Percentiles rank a stretch among this genome's conserved stretches.
These are phyloP conservation scores for Neoascia interrupta DNA, from an alignment of 2,888 invertebrate species.

Conservation along the genomic window DNA sequence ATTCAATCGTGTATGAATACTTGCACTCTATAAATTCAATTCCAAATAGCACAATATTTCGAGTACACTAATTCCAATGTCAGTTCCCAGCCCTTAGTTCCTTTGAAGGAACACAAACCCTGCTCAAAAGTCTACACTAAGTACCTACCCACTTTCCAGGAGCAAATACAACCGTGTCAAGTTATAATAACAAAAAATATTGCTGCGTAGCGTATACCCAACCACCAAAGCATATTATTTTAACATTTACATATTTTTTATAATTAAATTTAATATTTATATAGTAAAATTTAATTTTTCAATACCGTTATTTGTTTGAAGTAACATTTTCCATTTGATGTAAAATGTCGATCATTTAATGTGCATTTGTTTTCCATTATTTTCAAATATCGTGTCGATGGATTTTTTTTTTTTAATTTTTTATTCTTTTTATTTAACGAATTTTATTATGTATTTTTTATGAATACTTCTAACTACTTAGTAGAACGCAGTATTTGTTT, in stretches of 20 bases:
- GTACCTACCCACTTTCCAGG: too few relatives aligned
- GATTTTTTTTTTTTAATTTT: slow-evolving; percentile 21
- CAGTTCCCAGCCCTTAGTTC: too few relatives aligned
- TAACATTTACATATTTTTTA: background rate
- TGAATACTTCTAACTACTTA: slow-evolving; percentile 42
- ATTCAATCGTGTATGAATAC: too few relatives aligned
- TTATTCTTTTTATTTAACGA: slow-evolving; percentile 14
- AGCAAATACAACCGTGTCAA: too few relatives aligned
- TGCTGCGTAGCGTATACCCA: background rate
- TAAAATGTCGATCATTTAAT: slow-evolving; percentile 70
- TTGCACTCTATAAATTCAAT: too few relatives aligned
- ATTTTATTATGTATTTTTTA: slow-evolving; percentile 16
- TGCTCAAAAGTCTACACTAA: too few relatives aligned
- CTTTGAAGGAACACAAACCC: too few relatives aligned
- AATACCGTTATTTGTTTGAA: slow-evolving; percentile 70
- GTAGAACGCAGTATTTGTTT: slow-evolving; percentile 14
- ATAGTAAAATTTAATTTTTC: slow-evolving; percentile 9
- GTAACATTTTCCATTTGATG: slow-evolving; percentile 71
- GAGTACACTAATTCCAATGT: too few relatives aligned
- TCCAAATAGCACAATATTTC: too few relatives aligned
- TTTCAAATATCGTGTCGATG: background rate
- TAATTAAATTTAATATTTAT: background rate
- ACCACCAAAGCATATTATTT: slow-evolving; percentile 3
- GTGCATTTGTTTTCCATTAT: slow-evolving; percentile 59
- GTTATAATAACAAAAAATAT: too few relatives aligned